Evolutionary conservation across 2,888 invertebrate species (phyloP).

Genomic region (Tinea semifulvella): DNA sequence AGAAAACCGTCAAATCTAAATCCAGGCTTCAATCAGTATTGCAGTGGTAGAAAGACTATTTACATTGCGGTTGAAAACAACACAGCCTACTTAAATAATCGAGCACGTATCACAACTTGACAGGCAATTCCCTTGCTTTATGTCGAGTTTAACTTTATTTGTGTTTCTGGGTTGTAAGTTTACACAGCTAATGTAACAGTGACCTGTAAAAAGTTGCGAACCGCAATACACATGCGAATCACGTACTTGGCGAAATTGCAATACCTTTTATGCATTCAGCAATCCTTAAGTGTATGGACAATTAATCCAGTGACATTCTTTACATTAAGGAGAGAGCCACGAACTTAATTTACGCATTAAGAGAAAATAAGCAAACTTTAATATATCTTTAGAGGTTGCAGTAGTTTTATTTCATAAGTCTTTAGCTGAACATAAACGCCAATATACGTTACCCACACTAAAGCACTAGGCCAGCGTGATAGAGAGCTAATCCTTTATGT

Average conservation of each 20-base stretch:
- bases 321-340: constrained; percentile 9
- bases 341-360: neutral
- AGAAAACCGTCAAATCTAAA: neutral
- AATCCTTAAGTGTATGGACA: constrained; percentile 7
- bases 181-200: constrained; percentile 1
- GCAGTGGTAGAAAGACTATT: neutral
- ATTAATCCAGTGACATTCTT: constrained; percentile 11
- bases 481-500: no score
- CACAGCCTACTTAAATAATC: constrained; percentile 44
- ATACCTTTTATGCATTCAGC: constrained; percentile 20
- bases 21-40: constrained; percentile 2
- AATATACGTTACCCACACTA: no score
- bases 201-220: constrained; percentile 10
- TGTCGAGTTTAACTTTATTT: constrained; percentile 41
- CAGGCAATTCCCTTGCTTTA: constrained; percentile 51
- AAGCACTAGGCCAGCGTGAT: no score
- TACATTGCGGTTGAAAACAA: constrained; percentile 40
- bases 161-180: constrained; percentile 44
- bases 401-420: no score
- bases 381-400: no score
- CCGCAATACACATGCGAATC: constrained; percentile 31
- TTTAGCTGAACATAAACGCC: no score
- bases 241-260: constrained; percentile 43
- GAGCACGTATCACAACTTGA: constrained; percentile 43
- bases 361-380: no score